phyloP scores from a whole-genome alignment of 1,140 invertebrate genomes.

The Papilio polytes region DNA sequence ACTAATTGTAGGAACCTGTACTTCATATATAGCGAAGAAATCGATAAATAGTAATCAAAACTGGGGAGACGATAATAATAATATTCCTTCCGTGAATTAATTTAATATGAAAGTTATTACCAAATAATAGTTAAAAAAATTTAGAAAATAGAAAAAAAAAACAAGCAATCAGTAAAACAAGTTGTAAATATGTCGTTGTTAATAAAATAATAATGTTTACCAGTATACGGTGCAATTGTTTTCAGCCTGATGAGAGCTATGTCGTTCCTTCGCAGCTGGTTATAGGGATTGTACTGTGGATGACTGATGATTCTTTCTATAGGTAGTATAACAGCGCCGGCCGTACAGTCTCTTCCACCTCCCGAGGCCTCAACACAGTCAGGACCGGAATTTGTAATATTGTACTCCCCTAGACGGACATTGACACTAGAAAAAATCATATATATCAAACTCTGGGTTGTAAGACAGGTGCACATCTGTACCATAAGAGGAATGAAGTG shows the following conservation, averaged over 20 bases:
- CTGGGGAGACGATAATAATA: no score
- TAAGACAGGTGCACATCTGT: background rate
- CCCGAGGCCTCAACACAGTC: constrained; percentile 68
- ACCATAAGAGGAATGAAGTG: background rate
- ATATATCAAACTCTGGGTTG: background rate
- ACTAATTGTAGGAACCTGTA: background rate
- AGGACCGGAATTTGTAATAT: constrained; percentile 64
- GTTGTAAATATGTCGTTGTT: no score
- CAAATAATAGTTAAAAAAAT: no score
- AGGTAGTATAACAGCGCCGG: constrained; percentile 52
- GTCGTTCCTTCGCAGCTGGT: constrained; percentile 71
- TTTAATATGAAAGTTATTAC: no score
- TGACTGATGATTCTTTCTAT: constrained; percentile 75
- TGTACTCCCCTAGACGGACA: constrained; percentile 83
- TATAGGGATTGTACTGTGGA: constrained; percentile 68
- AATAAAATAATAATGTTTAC: constrained; percentile 38
- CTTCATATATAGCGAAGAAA: background rate
- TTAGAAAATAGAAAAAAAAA: no score
- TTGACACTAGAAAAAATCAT: constrained; percentile 53
- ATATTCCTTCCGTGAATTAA: no score
- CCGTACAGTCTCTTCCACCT: constrained; percentile 66
- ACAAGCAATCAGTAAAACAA: no score
- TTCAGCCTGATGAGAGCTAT: constrained; percentile 80
- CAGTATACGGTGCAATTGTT: constrained; percentile 69
- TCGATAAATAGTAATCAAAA: no score